A percentile compares a stretch with the other conserved stretches of the same genome.
Conservation (phyloP, 2,113 vertebrate genomes). For the Anguilla japonica region DNA sequence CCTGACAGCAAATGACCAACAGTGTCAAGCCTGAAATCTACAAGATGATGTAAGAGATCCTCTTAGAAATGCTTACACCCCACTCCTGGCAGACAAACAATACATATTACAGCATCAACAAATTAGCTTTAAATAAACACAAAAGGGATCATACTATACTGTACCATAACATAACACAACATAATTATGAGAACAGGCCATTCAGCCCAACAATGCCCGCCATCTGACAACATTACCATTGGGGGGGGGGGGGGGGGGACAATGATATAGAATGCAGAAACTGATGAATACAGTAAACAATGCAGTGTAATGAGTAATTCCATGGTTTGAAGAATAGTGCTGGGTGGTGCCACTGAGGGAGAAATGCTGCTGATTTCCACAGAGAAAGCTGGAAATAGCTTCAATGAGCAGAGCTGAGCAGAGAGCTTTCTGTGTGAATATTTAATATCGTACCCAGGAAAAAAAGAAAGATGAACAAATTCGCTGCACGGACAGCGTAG, state of each 20-base stretch:
- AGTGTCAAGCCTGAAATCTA: background rate
- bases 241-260: background rate
- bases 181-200: too few relatives aligned
- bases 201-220: too few relatives aligned
- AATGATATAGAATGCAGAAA: background rate
- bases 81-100: background rate
- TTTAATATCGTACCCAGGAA: constrained; percentile 15
- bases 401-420: background rate
- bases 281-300: background rate
- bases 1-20: background rate
- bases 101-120: background rate
- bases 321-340: background rate
- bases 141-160: background rate
- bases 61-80: background rate
- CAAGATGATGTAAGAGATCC: background rate
- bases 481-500: background rate
- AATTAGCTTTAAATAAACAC: background rate
- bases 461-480: background rate
- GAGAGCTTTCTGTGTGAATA: constrained; percentile 9
- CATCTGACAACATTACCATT: background rate
- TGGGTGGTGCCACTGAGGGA: background rate
- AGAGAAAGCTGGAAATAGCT: constrained; percentile 18
- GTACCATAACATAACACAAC: too few relatives aligned
- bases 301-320: background rate
- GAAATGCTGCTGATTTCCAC: background rate